Percentiles rank a stretch among this genome's conserved stretches.
phyloP scores from a whole-genome alignment of 2,113 vertebrate species.

The Camelus dromedarius region DNA sequence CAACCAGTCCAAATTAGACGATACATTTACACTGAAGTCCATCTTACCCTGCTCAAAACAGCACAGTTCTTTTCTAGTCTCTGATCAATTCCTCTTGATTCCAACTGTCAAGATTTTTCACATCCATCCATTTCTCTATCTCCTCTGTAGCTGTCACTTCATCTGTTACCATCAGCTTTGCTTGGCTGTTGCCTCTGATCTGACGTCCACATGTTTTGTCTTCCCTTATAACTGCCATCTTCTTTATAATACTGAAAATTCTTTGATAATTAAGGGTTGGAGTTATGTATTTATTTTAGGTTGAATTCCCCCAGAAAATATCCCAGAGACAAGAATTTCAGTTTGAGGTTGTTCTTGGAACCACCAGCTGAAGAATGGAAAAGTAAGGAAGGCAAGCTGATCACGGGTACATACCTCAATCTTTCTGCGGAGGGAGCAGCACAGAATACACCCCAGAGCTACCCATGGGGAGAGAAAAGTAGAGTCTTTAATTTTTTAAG shows the following conservation, averaged over 20 bases:
- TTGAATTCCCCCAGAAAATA: neutral
- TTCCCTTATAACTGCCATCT: neutral
- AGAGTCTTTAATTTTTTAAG: neutral
- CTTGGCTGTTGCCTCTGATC: neutral
- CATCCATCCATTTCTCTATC: neutral
- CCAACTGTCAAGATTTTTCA: neutral
- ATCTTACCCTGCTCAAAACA: neutral
- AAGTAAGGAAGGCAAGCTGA: accelerated
- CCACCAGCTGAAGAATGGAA: accelerated
- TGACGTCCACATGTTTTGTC: neutral
- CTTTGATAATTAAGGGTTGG: accelerated
- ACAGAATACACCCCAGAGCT: neutral
- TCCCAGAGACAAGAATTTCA: neutral
- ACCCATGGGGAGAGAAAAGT: accelerated
- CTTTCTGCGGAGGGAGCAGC: neutral
- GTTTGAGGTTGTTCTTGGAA: neutral
- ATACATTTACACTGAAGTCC: neutral
- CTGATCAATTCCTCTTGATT: neutral
- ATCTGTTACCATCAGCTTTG: accelerated
- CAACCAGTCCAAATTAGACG: neutral
- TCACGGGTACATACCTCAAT: accelerated
- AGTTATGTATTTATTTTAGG: neutral
- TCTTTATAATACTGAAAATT: neutral
- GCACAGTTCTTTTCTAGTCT: neutral
- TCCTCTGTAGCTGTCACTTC: neutral